Evolutionary conservation across 2,797 vertebrate species (phyloP), one percentile per base, ranked within the genome.

Genomic region (Spizella passerina): DNA sequence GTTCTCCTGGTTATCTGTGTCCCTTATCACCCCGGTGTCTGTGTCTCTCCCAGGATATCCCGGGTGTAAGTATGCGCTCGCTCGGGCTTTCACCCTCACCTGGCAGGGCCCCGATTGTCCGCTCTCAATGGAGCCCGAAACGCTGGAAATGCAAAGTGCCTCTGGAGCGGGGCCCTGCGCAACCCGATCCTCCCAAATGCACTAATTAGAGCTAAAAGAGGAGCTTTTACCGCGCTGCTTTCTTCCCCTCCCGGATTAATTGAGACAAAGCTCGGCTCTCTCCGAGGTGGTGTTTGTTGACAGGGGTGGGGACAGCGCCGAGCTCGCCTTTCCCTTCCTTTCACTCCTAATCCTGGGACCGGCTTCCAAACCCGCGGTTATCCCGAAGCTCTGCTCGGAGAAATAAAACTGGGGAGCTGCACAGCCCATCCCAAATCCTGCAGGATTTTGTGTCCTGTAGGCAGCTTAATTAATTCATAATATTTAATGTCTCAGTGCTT

Each of bases 1-100:
- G 49, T 93, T 96, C 82, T 94, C 82, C 21, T 90, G 87, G 29
- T 97, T 97, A 81, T 97, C 92, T 98, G 70, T 91, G 38, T 96
- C 43, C 86, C 96, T 95, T 78, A 92, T 96, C 97, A 43, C 89
- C 46, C 91, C 85, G 17, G 36, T 6, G 49, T 8, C 13, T 7
- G 15, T 5, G 12, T 90, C 94, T 96, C 92, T 92, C 90, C 23
- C 97, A 98, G 98, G 98, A 98, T 98, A 93, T 98, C 98, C 84
- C 98, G 97, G 96, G 98, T 98, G 98, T 98, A 97, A 98, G 98
- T 98, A 97, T 71, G 91, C 63, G 96, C 94, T 94, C 84, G 79
- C 94, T 88, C 89, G 83, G 95, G 94, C 94, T 96, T 91, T 91
- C 87, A 88, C 88, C 69, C 90, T 94, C 90, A 72, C 96, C 92